Base-by-base conservation (phyloP, 2,888 invertebrate species). In the Drosophila rubida region DNA sequence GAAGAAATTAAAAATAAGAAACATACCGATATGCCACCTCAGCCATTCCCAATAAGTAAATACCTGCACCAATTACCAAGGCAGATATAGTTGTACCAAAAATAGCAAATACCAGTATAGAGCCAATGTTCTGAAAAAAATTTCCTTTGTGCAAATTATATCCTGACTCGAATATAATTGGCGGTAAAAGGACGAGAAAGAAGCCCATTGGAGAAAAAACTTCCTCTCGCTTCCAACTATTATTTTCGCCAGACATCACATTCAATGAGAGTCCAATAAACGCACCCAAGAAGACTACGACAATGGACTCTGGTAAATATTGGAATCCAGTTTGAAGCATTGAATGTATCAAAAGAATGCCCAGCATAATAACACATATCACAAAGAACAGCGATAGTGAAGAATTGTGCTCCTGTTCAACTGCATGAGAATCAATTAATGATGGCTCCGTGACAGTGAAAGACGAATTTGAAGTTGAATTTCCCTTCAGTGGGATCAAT, bases 351-450 rank as follows among this genome's bases (percentile, higher is more conserved):
- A 99, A 93, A 49, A 99, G 92, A 77, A 99, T 99, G 55, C 98
- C 98, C 61, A 99, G 92, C 50, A 98, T 98, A 63, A 99, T 93
- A 9, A 99, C 97, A 89, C 98, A 97, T 0, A 99, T 93, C 11
- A 99, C 98, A 91, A 99, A 99, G 92, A 99, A 99, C 90, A 99
- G 98, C 0, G 99, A 97, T 94, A 99, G 95, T 1, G 98, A 98
- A 89, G 97, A 98, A 88, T 97, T 97, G 89, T 98, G 98, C 91
- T 99, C 99, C 92, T 97, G 97, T 92, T 99, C 98, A 2, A 97
- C 97, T 2, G 97, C 96, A 78, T 96, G 97, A 90, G 96, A 96
- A 79, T 96, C 96, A 0, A 98, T 98, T 41, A 98, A 91, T 6
- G 96, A 95, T 6, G 96, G 95, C 89, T 96, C 96, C 0, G 95